Evolutionary conservation across 1,140 invertebrate genomes (phyloP), one percentile per base, ranked within the genome.

Genomic region (Orussus abietinus): DNA sequence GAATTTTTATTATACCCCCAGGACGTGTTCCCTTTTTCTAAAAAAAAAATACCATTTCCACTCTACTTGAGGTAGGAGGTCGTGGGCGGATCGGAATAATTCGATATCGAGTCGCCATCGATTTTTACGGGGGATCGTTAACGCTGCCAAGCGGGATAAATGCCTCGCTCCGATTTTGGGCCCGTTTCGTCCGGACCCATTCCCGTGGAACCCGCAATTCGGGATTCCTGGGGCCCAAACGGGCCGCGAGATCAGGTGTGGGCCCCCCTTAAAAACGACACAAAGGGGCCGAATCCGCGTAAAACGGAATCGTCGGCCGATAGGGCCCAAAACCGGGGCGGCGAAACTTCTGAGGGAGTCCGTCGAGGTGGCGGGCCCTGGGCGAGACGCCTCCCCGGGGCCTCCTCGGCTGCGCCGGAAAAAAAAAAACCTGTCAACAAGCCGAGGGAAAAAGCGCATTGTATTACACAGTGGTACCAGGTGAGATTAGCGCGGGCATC

Each of bases 231-330:
- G 15, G 31, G 38, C 49, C 49, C 45, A 48, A 54, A 45, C 28
- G 44, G 26, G 26, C 35, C 30, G 33, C 17, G 33, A 58, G 52
- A 63, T 66, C 57, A 61, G 55, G 57, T 63, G 64, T 61, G 56
- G 56, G 51, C 59, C 38, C 49, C 55, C 58, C 62, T 64, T 61
- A 10, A 31, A 21, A 29, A 37, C 31, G 39, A 47, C 51, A 70
- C 66, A 69, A 70, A 66, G 62, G 63, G 43, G 37, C 54, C 62
- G 56, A 62, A 67, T 69, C 56, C 62, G 59, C 64, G 60, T 65
- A 69, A 58, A 68, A 62, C 57, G 53, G 59, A 51, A 47, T 60
- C 42, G 55, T 57, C 53, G 44, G 44, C 26, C 28, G 57, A 64
- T 66, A 64, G 64, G n/a, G n/a, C n/a, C n/a, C n/a, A n/a, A n/a